Evolutionary conservation across 2,113 vertebrate genomes (phyloP), one percentile per base, ranked within the genome.

Genomic region (Xenotilapia flavipinnis): DNA sequence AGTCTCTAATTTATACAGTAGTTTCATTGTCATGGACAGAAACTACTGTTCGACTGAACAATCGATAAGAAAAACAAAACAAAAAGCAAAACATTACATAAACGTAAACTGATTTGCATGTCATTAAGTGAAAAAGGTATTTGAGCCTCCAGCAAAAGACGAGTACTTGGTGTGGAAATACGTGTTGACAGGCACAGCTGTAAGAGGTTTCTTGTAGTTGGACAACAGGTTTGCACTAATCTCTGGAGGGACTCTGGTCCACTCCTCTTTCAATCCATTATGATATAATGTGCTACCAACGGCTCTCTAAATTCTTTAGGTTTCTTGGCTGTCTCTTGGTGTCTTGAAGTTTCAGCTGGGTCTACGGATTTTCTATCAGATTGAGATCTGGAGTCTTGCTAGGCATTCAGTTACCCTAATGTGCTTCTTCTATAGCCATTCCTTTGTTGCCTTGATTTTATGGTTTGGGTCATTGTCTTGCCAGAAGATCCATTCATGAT

Each of bases 201-300:
- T 65, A 65, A 38, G 19, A 65, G 60, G 6, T 65, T 65, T 38
- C 9, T 65, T 65, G 60, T 65, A 36, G 10, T 65, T 38, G 10
- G 60, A 0, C 60, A 65, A 65, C 19, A 38, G 60, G 17, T 65
- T 38, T 65, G 3, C 60, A 38, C 60, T 65, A 65, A 65, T 21
- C 19, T 65, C 6, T 38, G 60, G 60, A 21, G 33, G 33, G 4
- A 65, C 38, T 65, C 19, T 65, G 33, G 33, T 21, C 0, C 33
- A 38, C 60, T 65, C 33, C 33, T 65, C 9, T 36, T 65, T 36
- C 33, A 65, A 1, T 7, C 19, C 10, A 65, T 65, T 65, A 65
- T 65, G 2, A 36, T 7, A 38, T 0, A 5, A n/a, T n/a, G 60
- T 65, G 33, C 38, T 38, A 65, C 33, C 33, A n/a, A 13, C 0